Evolutionary conservation across 2,113 vertebrate species (phyloP).

Genomic region (Eleginops maclovinus): DNA sequence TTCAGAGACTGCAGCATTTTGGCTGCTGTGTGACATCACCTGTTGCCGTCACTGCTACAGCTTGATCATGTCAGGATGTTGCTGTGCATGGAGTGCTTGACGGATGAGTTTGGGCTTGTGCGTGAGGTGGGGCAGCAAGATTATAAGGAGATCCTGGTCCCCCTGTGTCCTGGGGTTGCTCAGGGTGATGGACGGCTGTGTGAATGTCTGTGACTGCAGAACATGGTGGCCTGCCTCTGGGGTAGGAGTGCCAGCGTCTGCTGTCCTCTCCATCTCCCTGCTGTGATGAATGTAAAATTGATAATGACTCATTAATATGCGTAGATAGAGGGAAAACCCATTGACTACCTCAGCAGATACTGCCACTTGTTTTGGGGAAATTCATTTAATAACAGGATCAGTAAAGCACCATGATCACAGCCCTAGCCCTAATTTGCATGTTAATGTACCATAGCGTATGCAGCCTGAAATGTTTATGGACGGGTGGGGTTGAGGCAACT

Average conservation of each 20-base stretch:
- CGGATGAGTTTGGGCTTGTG: slow-evolving; percentile 15
- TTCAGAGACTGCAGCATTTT: slow-evolving; percentile 72
- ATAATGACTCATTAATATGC: slow-evolving; percentile 84
- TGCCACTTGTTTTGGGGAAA: slow-evolving; percentile 76
- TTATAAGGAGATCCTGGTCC: slow-evolving; percentile 46
- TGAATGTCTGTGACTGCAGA: slow-evolving; percentile 46
- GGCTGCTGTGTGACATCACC: slow-evolving; percentile 62
- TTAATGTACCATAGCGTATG: slow-evolving; percentile 74
- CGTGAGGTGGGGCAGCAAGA: slow-evolving; percentile 17
- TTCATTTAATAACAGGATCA: slow-evolving; percentile 84
- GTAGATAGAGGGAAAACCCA: slow-evolving; percentile 55
- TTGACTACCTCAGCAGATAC: slow-evolving; percentile 79
- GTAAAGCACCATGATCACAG: slow-evolving; percentile 72
- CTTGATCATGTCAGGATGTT: slow-evolving; percentile 36
- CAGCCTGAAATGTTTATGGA: slow-evolving; percentile 71
- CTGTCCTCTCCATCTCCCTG: slow-evolving; percentile 35
- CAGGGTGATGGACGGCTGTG: slow-evolving; percentile 64
- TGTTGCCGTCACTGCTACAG: slow-evolving; percentile 70
- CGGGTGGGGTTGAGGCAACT: slow-evolving; percentile 54
- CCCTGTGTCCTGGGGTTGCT: slow-evolving; percentile 31
- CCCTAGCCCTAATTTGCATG: slow-evolving; percentile 80
- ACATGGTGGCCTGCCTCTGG: slow-evolving; percentile 36
- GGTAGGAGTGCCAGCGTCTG: slow-evolving; percentile 16
- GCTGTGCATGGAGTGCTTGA: slow-evolving; percentile 11
- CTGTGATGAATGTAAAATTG: slow-evolving; percentile 82